Evolutionary conservation across 1,140 invertebrate genomes (phyloP).

Genomic region (Lasioglossum baleicum): DNA sequence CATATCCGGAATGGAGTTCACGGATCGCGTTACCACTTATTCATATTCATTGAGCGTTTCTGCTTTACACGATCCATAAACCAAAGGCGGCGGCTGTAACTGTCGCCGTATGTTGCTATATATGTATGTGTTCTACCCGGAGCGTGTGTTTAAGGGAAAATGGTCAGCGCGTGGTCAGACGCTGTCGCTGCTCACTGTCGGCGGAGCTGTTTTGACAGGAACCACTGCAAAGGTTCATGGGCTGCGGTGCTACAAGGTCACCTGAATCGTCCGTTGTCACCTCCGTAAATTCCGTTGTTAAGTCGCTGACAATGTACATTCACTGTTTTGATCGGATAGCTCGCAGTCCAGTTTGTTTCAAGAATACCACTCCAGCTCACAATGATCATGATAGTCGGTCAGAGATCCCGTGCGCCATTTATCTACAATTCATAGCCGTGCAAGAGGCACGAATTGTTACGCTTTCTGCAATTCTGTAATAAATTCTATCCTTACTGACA

Average conservation of each 20-base stretch:
- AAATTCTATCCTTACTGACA: too few species aligned
- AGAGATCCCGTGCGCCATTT: too few species aligned
- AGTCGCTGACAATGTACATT: too few species aligned
- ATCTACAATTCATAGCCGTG: too few species aligned
- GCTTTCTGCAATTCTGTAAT: too few species aligned
- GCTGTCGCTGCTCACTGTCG: background rate
- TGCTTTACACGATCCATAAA: slow-evolving; percentile 51
- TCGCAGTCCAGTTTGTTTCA: too few species aligned
- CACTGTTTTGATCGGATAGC: too few species aligned
- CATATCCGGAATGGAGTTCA: background rate
- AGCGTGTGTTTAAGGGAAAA: slow-evolving; percentile 45
- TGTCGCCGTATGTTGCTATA: background rate
- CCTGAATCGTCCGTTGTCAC: background rate
- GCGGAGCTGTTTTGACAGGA: background rate
- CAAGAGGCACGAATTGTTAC: too few species aligned
- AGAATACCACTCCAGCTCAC: background rate
- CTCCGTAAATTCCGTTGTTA: background rate
- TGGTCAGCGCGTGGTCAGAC: slow-evolving; percentile 44
- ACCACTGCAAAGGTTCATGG: background rate
- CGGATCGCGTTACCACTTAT: slow-evolving; percentile 50
- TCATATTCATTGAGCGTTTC: slow-evolving; percentile 54
- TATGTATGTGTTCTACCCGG: background rate
- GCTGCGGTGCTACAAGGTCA: background rate
- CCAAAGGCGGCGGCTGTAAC: slow-evolving; percentile 25
- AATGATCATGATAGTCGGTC: too few species aligned